Evolutionary conservation across 2,113 vertebrate species (phyloP), one percentile per base, ranked within the genome.

Genomic region (Xenotilapia longispinis): DNA sequence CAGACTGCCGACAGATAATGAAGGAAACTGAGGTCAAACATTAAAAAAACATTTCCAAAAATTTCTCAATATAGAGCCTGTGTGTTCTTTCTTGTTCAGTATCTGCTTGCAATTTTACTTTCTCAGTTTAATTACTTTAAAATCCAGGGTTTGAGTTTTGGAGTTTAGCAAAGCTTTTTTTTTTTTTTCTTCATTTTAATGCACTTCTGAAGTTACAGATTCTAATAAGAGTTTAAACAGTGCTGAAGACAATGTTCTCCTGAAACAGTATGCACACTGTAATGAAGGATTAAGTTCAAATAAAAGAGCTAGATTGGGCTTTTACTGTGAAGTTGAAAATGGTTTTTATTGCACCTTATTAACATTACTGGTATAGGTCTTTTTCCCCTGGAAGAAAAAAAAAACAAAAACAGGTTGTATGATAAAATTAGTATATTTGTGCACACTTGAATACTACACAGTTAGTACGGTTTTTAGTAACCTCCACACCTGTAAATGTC

Each of bases 11-110:
- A 0, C 96, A 96, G 89, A 96, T 97, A 88, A 94, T 99, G 60
- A 89, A 92, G 85, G 95, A 97, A 87, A 97, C 97, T 54, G 92
- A 98, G 98, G 99, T 99, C 87, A 96, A 28, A 49, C 9, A 75
- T 78, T 28, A 49, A 78, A 78, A 42, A 19, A 33, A 33, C 57
- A 33, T 60, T 17, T 19, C 14, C 23, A 65, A 21, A 65, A 21
- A 31, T 31, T 7, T 78, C 73, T 78, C 17, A 6, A n/a, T 57
- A 8, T 47, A 36, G 3, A 31, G 7, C 45, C n/a, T 9, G 23
- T 6, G 60, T 33, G 21, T 53, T 53, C 33, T 33, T 33, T 33
- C 7, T 33, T 33, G 33, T 33, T 33, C 33, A 33, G 33, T 33
- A 33, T 33, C 36, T 57, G 23, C 17, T 51, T 51, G 17, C 17